Percentiles rank a stretch among this genome's conserved stretches.
Conservation (phyloP, 2,797 vertebrate genomes). For the Falco columbarius region DNA sequence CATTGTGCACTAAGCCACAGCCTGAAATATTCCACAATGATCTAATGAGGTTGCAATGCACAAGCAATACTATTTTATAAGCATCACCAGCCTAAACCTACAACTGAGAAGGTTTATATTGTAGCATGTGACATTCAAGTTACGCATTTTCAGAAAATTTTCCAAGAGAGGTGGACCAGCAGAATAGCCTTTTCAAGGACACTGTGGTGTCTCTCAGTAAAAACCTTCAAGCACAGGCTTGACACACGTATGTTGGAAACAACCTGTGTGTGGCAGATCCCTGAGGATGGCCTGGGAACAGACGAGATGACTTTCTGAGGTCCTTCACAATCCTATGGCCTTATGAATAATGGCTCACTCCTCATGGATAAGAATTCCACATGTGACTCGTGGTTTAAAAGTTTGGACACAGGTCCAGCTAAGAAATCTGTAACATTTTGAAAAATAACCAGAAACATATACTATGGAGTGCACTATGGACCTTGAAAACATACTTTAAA, state of each 20-base stretch:
- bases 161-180: neutral
- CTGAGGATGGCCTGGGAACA: neutral
- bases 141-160: neutral
- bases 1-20: neutral
- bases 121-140: neutral
- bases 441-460: neutral
- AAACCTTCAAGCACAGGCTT: neutral
- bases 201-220: neutral
- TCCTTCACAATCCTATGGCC: neutral
- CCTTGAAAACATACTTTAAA: neutral
- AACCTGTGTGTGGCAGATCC: neutral
- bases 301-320: neutral
- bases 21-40: neutral
- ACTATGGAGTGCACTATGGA: neutral
- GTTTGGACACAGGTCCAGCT: neutral
- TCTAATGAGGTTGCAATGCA: neutral
- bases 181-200: neutral
- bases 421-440: neutral
- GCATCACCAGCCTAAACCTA: neutral
- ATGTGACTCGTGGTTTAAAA: neutral
- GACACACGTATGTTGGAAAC: accelerated
- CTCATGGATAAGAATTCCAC: neutral
- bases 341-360: neutral
- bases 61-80: neutral
- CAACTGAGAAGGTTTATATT: neutral